A percentile compares a stretch with the other conserved stretches of the same genome.
Evolutionary conservation across 2,888 invertebrate species (phyloP).

Genomic region (Polyommatus icarus): DNA sequence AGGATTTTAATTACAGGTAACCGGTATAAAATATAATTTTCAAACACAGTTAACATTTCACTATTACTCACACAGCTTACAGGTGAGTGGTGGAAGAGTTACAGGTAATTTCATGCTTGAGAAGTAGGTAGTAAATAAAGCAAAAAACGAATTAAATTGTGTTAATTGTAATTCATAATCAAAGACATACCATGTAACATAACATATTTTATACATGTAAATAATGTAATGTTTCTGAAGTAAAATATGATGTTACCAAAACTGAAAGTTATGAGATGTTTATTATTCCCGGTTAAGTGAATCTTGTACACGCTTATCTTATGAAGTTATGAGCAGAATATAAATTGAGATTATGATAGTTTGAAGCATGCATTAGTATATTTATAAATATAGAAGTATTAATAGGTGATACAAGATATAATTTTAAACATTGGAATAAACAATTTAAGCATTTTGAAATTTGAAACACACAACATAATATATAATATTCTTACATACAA

Average conservation of each 20-base stretch:
- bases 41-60: background rate
- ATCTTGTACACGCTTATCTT: background rate
- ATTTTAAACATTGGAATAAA: conserved; percentile 1
- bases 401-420: background rate
- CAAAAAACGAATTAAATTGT: background rate
- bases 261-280: background rate
- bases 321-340: conserved; percentile 11
- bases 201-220: background rate
- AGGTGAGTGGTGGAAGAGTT: background rate
- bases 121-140: background rate
- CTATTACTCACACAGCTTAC: no score
- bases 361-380: background rate
- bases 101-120: background rate
- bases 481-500: background rate
- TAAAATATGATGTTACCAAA: background rate
- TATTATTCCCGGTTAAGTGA: background rate
- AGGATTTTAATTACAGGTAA: background rate
- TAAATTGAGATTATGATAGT: background rate
- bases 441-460: conserved; percentile 1
- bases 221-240: background rate
- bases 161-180: background rate
- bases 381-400: conserved; percentile 4
- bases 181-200: background rate
- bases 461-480: background rate
- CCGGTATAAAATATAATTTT: background rate